phyloP scores from a whole-genome alignment of 2,888 invertebrate species.

The Julus scandinavius region DNA sequence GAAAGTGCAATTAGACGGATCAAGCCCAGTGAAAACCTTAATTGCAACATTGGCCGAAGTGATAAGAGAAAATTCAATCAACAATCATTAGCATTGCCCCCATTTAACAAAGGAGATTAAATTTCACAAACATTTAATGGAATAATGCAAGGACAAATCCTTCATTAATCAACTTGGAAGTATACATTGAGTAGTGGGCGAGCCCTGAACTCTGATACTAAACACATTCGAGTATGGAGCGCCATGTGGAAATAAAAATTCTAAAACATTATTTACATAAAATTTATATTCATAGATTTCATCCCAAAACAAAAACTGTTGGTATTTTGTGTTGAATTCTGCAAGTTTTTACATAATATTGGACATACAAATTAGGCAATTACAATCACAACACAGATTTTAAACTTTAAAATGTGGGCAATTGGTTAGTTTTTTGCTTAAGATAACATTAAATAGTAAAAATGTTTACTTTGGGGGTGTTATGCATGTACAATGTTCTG shows the following conservation, averaged over 20 bases:
- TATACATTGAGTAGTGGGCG: not conserved
- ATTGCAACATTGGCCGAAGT: not conserved
- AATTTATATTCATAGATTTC: no score
- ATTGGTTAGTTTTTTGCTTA: no score
- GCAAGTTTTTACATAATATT: no score
- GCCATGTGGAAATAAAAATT: not conserved
- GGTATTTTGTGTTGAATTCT: no score
- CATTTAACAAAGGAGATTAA: constrained; percentile 22
- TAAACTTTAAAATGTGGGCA: no score
- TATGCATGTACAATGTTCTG: no score
- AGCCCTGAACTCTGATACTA: not conserved
- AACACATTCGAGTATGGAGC: not conserved
- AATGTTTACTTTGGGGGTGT: no score
- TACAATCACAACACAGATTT: no score
- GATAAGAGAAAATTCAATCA: constrained; percentile 43
- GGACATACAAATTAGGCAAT: no score
- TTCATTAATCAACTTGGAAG: not conserved
- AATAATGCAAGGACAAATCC: constrained; percentile 23
- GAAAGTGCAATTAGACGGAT: constrained; percentile 20
- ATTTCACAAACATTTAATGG: constrained; percentile 40
- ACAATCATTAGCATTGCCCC: constrained; percentile 2
- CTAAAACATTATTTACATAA: no score
- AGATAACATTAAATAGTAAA: no score
- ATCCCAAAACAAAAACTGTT: no score
- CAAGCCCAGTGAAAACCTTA: not conserved